Evolutionary conservation across 2,888 invertebrate genomes (phyloP).

Genomic region (Nemoura dubitans): DNA sequence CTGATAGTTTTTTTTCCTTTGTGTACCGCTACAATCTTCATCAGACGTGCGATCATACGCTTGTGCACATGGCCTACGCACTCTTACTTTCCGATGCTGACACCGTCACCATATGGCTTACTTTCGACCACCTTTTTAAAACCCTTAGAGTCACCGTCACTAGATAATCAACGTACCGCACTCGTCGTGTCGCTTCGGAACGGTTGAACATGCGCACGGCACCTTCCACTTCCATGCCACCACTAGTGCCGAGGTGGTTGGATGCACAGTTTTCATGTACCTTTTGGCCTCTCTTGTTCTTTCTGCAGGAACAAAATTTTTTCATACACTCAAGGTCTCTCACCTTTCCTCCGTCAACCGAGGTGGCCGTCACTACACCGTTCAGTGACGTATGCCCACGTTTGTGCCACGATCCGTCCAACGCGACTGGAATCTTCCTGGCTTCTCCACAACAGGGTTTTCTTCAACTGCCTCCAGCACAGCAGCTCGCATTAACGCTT

Average conservation of each 20-base stretch:
- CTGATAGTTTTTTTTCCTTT: conserved; percentile 44
- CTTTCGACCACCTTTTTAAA: conserved; percentile 22
- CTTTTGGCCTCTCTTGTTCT: too few species aligned
- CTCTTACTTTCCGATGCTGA: conserved; percentile 24
- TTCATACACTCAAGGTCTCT: not conserved
- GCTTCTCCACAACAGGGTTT: too few species aligned
- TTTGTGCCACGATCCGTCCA: too few species aligned
- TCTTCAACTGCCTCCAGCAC: too few species aligned
- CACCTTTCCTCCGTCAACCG: conserved; percentile 37
- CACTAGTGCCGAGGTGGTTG: not conserved
- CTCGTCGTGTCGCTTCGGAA: not conserved
- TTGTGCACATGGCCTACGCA: conserved; percentile 39
- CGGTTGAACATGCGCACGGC: conserved; percentile 14
- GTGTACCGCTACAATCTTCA: conserved; percentile 26
- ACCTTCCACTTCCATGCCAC: conserved; percentile 19
- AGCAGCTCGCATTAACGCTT: too few species aligned
- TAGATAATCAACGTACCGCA: conserved; percentile 1
- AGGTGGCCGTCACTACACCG: too few species aligned
- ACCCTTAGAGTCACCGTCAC: conserved; percentile 1
- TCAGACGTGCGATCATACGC: conserved; percentile 41
- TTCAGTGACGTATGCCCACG: too few species aligned
- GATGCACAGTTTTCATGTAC: not conserved
- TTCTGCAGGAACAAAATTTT: conserved; percentile 24
- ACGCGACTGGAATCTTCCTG: too few species aligned
- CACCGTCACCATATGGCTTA: conserved; percentile 23